Percentiles rank a stretch among this genome's conserved stretches.
These are phyloP conservation scores for Hapalemur alaotrensis DNA, from an alignment of 2,797 vertebrate genomes.

Conservation along the genomic window DNA sequence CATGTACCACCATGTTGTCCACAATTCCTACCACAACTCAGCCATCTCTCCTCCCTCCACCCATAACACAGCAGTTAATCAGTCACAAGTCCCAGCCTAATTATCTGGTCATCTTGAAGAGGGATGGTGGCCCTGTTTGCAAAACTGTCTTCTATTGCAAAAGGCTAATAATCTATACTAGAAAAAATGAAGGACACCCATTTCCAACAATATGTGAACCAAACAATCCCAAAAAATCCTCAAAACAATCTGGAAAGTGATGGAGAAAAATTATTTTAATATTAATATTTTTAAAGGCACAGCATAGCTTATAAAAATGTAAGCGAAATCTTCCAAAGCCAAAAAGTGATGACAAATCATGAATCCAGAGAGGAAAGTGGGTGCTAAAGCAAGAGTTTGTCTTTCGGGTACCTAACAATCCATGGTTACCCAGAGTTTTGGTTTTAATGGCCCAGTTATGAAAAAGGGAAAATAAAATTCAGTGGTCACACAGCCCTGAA, in stretches of 20 bases:
- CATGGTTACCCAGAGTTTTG: background rate
- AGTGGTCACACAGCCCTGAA: background rate
- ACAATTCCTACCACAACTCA: background rate
- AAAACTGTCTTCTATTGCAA: background rate
- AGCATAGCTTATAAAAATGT: background rate
- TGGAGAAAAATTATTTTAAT: background rate
- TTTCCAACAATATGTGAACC: background rate
- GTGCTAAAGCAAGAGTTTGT: background rate
- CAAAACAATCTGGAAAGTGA: background rate
- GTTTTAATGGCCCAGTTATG: background rate
- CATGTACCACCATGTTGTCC: background rate
- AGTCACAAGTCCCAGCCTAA: background rate
- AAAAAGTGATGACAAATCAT: background rate
- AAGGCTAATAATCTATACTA: background rate
- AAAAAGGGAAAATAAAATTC: background rate
- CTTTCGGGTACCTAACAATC: background rate
- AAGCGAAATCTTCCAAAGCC: background rate
- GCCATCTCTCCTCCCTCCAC: background rate
- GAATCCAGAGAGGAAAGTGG: background rate
- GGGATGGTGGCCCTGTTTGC: background rate
- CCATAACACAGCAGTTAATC: background rate
- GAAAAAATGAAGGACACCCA: background rate
- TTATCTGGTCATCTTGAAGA: background rate
- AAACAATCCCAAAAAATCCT: background rate
- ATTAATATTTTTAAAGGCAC: background rate